Evolutionary conservation across 2,888 invertebrate species (phyloP), one percentile per base, ranked within the genome.

Genomic region (Eilema griseolum): DNA sequence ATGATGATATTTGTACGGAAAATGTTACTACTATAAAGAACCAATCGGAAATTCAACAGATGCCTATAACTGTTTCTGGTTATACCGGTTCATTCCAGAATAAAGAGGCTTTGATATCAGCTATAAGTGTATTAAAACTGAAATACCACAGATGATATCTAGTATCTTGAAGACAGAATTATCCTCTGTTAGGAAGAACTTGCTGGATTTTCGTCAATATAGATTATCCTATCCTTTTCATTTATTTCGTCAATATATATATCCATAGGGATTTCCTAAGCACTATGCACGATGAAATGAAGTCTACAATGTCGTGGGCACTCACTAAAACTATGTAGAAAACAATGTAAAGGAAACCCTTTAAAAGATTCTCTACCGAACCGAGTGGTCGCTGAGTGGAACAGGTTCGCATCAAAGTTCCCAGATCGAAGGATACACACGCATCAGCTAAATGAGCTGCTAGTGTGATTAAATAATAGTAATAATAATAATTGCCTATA

Each of bases 111-210:
- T 20, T 70, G 52, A 11, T 70, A 2, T 28, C 61, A 23, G 69
- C 69, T 7, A 31, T 70, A 24, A 66, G 60, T 31, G 65, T 7
- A 61, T 70, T 37, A 41, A 33, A n/a, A 2, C 24, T 23, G 69
- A 70, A 46, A 24, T 70, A 7, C 69, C 69, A 28, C 20, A 28
- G 33, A 61, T 70, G 46, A 71, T 71, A 12, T 59, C 59, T n/a
- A 16, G 26, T 46, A 57, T 67, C 2, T 28, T 71, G 23, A 33
- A 63, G 20, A 10, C 41, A 2, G 63, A 71, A 52, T 28, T 71
- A 11, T 37, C 71, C 1, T 24, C 71, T 8, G 67, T 71, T 14
- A 66, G 64, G 31, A 16, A 41, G 2, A 62, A 70, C 28, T 16
- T 70, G 28, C 10, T n/a, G 4, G 70, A 70, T 1, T 63, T 71